A percentile compares a stretch with the other conserved stretches of the same genome.
These are phyloP conservation scores for Calameuta pallipes DNA, from an alignment of 2,888 invertebrate genomes.

Conservation along the genomic window DNA sequence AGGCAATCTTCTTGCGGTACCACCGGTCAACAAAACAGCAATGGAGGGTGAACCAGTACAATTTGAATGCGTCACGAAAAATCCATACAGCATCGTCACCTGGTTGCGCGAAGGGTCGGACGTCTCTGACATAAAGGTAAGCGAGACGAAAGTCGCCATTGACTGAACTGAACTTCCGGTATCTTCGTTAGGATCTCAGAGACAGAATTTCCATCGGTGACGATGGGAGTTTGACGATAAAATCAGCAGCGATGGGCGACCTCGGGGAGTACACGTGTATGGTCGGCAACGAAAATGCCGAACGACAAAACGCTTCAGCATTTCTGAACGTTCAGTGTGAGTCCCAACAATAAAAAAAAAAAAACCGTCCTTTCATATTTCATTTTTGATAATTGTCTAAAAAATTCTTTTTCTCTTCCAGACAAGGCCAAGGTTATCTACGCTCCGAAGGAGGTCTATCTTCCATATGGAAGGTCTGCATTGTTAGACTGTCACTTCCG, in stretches of 20 bases:
- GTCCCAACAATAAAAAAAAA: conserved; percentile 52
- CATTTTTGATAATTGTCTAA: not conserved
- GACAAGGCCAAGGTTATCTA: conserved; percentile 93
- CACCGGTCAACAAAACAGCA: conserved; percentile 89
- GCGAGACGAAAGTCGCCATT: not conserved
- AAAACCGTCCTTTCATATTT: not conserved
- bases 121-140: conserved; percentile 64
- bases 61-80: conserved; percentile 85
- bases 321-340: conserved; percentile 94
- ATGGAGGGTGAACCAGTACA: conserved; percentile 86
- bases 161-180: not conserved
- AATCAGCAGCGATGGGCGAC: conserved; percentile 83
- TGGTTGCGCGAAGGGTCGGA: conserved; percentile 71
- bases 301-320: conserved; percentile 83
- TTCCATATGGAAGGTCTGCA: conserved; percentile 85
- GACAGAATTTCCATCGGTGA: conserved; percentile 73
- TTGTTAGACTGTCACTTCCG: conserved; percentile 91
- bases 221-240: conserved; percentile 85
- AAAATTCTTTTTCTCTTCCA: conserved; percentile 60
- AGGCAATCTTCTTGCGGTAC: conserved; percentile 86
- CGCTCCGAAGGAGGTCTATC: conserved; percentile 84
- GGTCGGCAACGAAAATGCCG: conserved; percentile 79
- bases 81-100: conserved; percentile 70
- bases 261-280: conserved; percentile 89
- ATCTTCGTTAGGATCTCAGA: conserved; percentile 69